These are phyloP conservation scores for Pseudolaguvia tuberculata DNA, from an alignment of 2,113 vertebrate genomes.

Conservation along the genomic window DNA sequence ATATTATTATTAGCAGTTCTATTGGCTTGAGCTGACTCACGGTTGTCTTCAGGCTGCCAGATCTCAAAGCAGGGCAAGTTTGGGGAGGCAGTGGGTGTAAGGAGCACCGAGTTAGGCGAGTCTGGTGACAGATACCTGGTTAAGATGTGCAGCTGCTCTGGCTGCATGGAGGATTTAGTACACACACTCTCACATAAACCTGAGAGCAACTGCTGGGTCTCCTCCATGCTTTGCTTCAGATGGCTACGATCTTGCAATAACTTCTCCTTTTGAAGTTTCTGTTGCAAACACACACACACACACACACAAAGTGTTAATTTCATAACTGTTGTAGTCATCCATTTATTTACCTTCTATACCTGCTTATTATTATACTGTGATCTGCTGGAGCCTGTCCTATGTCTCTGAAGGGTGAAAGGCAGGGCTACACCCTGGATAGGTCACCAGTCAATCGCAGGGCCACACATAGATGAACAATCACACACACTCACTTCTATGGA, in stretches of 20 bases:
- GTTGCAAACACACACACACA: conserved; percentile 34
- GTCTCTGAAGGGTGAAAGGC: too few relatives aligned
- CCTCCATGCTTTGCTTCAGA: conserved; percentile 80
- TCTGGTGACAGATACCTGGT: conserved; percentile 79
- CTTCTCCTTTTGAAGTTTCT: conserved; percentile 85
- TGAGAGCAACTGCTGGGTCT: conserved; percentile 82
- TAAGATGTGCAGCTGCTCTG: conserved; percentile 81
- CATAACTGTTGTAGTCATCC: not conserved
- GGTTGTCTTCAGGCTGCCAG: conserved; percentile 31
- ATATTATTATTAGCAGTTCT: conserved; percentile 6
- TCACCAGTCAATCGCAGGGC: too few relatives aligned
- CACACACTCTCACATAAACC: conserved; percentile 81
- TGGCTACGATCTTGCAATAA: conserved; percentile 81
- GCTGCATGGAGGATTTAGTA: conserved; percentile 74
- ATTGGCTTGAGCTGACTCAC: conserved; percentile 1
- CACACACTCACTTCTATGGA: too few relatives aligned
- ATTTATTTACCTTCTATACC: too few relatives aligned
- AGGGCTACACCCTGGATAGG: too few relatives aligned
- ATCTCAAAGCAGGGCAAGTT: conserved; percentile 55
- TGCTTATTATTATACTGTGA: too few relatives aligned
- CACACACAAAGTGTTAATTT: not conserved
- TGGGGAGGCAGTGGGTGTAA: conserved; percentile 61
- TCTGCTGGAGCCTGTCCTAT: too few relatives aligned
- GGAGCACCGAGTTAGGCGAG: conserved; percentile 67
- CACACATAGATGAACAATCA: too few relatives aligned